Conservation (phyloP, 2,888 invertebrate species). For the Tenodera sinensis region DNA sequence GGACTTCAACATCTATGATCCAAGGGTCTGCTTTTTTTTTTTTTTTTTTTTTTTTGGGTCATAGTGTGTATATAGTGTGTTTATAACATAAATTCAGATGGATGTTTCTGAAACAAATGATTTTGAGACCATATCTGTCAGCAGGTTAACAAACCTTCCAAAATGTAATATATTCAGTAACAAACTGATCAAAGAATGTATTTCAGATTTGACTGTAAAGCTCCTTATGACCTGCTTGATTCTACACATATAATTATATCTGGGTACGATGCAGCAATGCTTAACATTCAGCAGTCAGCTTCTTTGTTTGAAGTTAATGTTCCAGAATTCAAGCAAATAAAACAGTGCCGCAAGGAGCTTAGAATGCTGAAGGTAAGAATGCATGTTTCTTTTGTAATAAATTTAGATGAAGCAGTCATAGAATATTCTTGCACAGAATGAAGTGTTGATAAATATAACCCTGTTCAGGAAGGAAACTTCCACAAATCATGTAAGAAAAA, state of each 20-base stretch:
- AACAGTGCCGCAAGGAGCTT: constrained; percentile 87
- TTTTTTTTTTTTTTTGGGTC: no score
- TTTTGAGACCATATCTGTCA: not conserved
- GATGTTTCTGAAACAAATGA: not conserved
- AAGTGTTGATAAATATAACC: no score
- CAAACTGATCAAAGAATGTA: constrained; percentile 45
- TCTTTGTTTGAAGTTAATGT: constrained; percentile 92
- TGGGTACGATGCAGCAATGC: constrained; percentile 83
- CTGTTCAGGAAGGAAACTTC: no score
- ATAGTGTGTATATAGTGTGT: no score
- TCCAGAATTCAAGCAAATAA: constrained; percentile 89
- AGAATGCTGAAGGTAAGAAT: constrained; percentile 71
- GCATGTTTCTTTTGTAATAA: not conserved
- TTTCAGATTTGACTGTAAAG: constrained; percentile 69
- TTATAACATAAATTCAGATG: no score
- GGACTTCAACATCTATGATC: no score
- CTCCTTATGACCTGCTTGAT: constrained; percentile 73
- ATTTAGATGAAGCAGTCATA: not conserved
- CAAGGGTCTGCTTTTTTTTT: no score
- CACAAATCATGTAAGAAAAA: no score
- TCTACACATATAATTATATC: constrained; percentile 73
- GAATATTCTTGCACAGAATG: no score
- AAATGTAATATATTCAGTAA: constrained; percentile 33
- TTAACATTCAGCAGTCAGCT: constrained; percentile 81
- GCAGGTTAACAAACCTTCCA: not conserved